Evolutionary conservation across 2,113 vertebrate genomes (phyloP).

Genomic region (Callocephalon fimbriatum): DNA sequence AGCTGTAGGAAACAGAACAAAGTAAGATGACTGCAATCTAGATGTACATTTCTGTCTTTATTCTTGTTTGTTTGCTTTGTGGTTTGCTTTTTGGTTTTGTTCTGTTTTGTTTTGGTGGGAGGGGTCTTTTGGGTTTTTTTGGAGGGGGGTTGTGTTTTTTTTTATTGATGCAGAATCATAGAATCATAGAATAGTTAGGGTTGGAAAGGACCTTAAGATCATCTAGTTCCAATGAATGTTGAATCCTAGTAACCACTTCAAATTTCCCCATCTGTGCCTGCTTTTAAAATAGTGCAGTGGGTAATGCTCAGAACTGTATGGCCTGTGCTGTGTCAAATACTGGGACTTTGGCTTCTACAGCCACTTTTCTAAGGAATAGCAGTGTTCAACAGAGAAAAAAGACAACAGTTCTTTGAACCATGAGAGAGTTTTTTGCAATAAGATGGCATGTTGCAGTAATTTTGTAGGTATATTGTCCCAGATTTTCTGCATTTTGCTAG

Average conservation of each 20-base stretch:
- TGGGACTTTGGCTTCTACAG: background rate
- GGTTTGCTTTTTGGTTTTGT: background rate
- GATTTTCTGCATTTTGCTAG: background rate
- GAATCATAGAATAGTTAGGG: too few relatives aligned
- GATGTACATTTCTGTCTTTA: background rate
- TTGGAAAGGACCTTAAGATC: too few relatives aligned
- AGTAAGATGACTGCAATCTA: background rate
- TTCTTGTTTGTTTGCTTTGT: background rate
- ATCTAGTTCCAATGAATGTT: too few relatives aligned
- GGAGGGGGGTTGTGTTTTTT: background rate
- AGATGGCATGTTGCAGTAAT: background rate
- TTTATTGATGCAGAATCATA: background rate
- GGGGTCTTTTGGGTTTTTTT: background rate
- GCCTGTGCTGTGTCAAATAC: background rate
- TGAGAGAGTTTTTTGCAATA: background rate
- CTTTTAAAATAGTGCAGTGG: background rate
- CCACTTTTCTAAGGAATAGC: background rate
- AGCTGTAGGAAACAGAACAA: background rate
- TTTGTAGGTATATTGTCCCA: background rate
- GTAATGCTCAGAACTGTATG: background rate
- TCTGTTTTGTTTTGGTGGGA: rapidly evolving
- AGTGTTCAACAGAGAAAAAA: background rate
- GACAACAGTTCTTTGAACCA: background rate
- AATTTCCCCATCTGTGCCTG: background rate
- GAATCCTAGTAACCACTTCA: background rate